Evolutionary conservation across 2,113 vertebrate genomes (phyloP), one percentile per base, ranked within the genome.

Genomic region (Microcebus jonahi): DNA sequence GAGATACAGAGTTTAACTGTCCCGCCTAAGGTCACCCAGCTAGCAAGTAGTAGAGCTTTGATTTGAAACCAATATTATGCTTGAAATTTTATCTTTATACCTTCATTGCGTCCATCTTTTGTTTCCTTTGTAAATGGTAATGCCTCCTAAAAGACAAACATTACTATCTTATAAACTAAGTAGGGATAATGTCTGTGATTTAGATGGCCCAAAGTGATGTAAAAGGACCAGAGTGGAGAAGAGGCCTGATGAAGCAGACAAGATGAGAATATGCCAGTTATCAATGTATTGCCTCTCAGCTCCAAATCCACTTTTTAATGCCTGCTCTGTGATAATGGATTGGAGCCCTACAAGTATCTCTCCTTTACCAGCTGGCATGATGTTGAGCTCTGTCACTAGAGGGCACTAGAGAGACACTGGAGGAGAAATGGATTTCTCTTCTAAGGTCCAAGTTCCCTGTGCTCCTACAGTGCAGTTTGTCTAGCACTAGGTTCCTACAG

Each of bases 41-140:
- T 48, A 88, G 88, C 59, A 90, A 83, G 53, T 23, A 27, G 15
- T 55, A 95, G 68, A 73, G 15, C 20, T 31, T 55, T 59, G 45
- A n/a, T 88, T 75, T 80, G 36, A 92, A 90, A 14, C 20, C 89
- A 80, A 20, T n/a, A 2, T 84, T 48, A 73, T 1, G 12, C 57
- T 93, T 79, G 6, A 91, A 79, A 93, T 97, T 50, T 84, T 27
- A 42, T 29, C 36, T 83, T 86, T 55, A n/a, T 27, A 36, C 18
- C 9, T 75, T 25, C 39, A 42, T 70, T 63, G 12, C 25, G 86
- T 93, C 31, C 36, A 68, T 34, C 67, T 83, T 94, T 79, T 83
- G 83, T 63, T 87, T 25, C 14, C 14, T 91, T 82, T 88, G 65
- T 65, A 81, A 76, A 45, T 39, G 53, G 4, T 11, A 63, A 34